phyloP scores from a whole-genome alignment of 2,888 invertebrate genomes.

The Onchidella celtica region DNA sequence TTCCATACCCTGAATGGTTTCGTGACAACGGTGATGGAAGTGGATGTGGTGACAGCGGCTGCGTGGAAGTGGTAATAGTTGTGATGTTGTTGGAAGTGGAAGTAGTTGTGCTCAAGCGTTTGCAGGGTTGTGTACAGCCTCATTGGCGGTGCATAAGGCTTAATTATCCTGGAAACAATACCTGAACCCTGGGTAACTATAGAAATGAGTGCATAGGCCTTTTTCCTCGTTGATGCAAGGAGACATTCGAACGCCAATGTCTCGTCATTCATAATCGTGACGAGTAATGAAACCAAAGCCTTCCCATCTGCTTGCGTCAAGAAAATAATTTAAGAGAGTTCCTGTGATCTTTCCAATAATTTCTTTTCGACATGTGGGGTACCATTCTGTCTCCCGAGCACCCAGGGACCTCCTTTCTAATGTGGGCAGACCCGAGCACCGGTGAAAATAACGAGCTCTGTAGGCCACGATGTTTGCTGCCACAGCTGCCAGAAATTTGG shows the following conservation, averaged over 20 bases:
- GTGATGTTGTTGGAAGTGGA: too few relatives aligned
- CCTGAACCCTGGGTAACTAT: too few relatives aligned
- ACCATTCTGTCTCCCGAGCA: background rate
- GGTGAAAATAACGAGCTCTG: background rate
- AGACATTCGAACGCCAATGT: background rate
- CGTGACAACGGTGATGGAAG: too few relatives aligned
- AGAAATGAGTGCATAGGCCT: too few relatives aligned
- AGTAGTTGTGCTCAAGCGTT: too few relatives aligned
- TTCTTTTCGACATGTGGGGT: conserved; percentile 33
- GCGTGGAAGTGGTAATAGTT: too few relatives aligned
- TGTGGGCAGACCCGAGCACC: background rate
- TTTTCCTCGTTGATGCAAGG: too few relatives aligned
- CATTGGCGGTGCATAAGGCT: too few relatives aligned
- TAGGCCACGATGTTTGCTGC: background rate
- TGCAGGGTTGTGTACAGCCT: too few relatives aligned
- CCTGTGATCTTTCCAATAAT: conserved; percentile 27
- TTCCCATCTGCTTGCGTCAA: conserved; percentile 17
- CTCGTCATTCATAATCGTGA: background rate
- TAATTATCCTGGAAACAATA: too few relatives aligned
- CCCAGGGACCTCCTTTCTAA: conserved; percentile 4
- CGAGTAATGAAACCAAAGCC: background rate
- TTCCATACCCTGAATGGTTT: too few relatives aligned
- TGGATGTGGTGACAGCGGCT: too few relatives aligned
- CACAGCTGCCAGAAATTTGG: conserved; percentile 10
- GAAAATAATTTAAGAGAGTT: conserved; percentile 2